These are phyloP conservation scores for Rotaria sp. DNA, from an alignment of 2,888 invertebrate genomes.

Conservation along the genomic window DNA sequence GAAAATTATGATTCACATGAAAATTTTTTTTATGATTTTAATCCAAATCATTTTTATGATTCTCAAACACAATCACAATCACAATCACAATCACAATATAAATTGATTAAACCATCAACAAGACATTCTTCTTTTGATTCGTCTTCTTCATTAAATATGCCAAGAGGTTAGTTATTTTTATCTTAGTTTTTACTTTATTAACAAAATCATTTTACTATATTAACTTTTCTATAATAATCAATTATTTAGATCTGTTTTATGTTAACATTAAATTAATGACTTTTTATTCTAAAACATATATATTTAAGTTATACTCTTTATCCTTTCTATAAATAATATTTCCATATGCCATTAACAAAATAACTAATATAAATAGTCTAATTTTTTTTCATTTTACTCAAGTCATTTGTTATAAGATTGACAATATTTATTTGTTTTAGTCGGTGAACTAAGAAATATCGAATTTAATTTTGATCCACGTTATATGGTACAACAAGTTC, in stretches of 20 bases:
- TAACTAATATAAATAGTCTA: not conserved
- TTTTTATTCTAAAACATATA: not conserved
- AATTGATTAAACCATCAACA: not conserved
- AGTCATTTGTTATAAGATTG: too few relatives aligned
- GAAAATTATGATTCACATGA: not conserved
- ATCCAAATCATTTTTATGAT: constrained; percentile 28
- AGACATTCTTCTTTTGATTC: not conserved
- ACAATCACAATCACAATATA: not conserved
- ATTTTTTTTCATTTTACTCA: not conserved
- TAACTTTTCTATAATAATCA: not conserved
- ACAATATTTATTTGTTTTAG: not conserved
- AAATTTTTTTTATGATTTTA: constrained; percentile 1
- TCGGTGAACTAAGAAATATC: not conserved
- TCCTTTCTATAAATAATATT: not conserved
- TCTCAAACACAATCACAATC: not conserved
- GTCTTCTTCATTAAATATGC: not conserved
- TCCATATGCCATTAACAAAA: not conserved
- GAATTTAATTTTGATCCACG: constrained; percentile 16
- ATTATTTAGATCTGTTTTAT: not conserved
- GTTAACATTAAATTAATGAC: not conserved
- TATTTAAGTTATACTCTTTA: not conserved
- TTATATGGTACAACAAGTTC: not conserved
- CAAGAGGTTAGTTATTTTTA: not conserved
- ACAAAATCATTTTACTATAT: too few relatives aligned
- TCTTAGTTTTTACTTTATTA: not conserved